Evolutionary conservation across 2,113 vertebrate species (phyloP), one percentile per base, ranked within the genome.

Genomic region (Coryphaenoides rupestris): DNA sequence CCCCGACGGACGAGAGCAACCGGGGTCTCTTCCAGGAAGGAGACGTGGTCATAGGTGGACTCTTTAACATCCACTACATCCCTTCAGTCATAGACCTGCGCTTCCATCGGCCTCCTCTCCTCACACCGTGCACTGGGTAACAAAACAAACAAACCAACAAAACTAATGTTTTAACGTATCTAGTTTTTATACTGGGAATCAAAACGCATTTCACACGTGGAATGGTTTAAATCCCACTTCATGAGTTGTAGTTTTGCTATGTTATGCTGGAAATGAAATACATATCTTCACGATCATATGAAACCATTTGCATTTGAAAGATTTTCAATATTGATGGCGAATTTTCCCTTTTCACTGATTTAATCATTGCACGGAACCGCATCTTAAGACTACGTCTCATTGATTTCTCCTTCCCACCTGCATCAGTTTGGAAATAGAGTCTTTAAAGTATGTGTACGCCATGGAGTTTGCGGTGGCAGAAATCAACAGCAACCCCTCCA

Each of bases 381-480:
- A n/a, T 26, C 24, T 26, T 26, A 26, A 26, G 6, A 26, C 24
- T 26, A 6, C 6, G 3, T 26, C 24, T 3, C 33, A 40, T 12
- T 40, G 2, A 54, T 54, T n/a, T 54, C 19, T 19, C 6, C 19
- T 1, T 58, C 3, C 67, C 5, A 4, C 21, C 54, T 55, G 21
- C 62, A 7, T 76, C 65, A 87, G 83, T 60, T 84, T 89, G 46
- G 79, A 89, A 61, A 23, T 68, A 15, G 55, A 63, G 28, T 19
- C 79, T 2, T 62, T 86, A 17, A 78, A 73, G 40, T 77, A 78
- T 68, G 60, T 69, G 12, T 79, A 90, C 54, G 82, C 87, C 13
- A 79, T 91, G 79, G 56, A 88, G 19, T 92, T 89, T 78, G 88
- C 90, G 0, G 65, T 92, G 61, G 89, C 92, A 16, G 89, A 92